A percentile compares a stretch with the other conserved stretches of the same genome.
Conservation (phyloP, 2,797 vertebrate genomes). For the Channa striata region DNA sequence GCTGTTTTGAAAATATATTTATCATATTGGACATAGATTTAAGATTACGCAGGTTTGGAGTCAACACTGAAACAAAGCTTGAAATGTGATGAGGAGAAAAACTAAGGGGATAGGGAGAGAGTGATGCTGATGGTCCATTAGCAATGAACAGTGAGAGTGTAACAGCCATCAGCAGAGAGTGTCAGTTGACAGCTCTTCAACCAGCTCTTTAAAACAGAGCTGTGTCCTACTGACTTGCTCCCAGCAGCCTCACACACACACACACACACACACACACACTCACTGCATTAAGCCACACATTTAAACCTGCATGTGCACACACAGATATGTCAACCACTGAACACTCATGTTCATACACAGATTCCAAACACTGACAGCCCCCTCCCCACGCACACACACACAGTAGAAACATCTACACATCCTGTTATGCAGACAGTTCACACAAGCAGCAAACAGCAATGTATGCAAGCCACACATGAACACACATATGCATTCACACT, state of each 20-base stretch:
- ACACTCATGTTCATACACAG: slow-evolving; percentile 8
- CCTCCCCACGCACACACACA: slow-evolving; percentile 1
- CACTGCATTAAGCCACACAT: slow-evolving; percentile 20
- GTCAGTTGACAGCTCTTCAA: slow-evolving; percentile 44
- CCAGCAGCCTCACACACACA: background rate
- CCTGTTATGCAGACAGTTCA: slow-evolving; percentile 36
- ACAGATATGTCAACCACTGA: slow-evolving; percentile 15
- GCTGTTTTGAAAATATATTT: background rate
- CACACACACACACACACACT: slow-evolving; percentile 11
- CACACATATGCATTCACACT: slow-evolving; percentile 50
- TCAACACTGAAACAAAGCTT: background rate
- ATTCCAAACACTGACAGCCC: slow-evolving; percentile 22
- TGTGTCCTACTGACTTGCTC: slow-evolving; percentile 8
- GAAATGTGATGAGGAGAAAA: background rate
- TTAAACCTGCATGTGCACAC: slow-evolving; percentile 20
- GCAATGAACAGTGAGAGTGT: slow-evolving; percentile 8
- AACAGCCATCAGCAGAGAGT: slow-evolving; percentile 25
- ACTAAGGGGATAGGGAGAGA: background rate
- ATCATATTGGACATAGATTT: background rate
- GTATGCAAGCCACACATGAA: slow-evolving; percentile 39
- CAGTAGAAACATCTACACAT: slow-evolving; percentile 2
- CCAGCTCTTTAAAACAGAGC: slow-evolving; percentile 25
- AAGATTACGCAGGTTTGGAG: slow-evolving; percentile 1
- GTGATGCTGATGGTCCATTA: slow-evolving; percentile 28
- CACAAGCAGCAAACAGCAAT: slow-evolving; percentile 4